Percentiles rank a stretch among this genome's conserved stretches.
Evolutionary conservation across 2,113 vertebrate species (phyloP).

Genomic region (Istiophorus platypterus): DNA sequence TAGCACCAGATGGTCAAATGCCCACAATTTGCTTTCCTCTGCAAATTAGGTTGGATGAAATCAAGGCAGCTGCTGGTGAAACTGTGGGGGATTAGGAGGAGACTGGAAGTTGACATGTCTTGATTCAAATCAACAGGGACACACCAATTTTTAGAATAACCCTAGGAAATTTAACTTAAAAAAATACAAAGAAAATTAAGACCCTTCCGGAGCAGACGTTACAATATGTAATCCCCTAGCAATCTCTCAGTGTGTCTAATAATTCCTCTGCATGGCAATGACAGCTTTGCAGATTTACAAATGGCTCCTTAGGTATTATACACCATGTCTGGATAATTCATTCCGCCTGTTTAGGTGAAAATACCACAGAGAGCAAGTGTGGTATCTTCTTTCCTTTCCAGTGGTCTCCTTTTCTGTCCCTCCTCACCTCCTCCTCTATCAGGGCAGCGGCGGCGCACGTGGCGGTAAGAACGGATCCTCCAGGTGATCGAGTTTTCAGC

Average conservation of each 20-base stretch:
- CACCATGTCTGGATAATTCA: conserved; percentile 70
- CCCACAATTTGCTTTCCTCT: conserved; percentile 76
- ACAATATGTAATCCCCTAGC: not conserved
- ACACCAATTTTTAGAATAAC: not conserved
- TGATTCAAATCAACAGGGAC: conserved; percentile 33
- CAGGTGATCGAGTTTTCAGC: conserved; percentile 81
- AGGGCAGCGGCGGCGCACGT: conserved; percentile 16
- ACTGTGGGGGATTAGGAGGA: conserved; percentile 45
- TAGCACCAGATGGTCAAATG: conserved; percentile 83
- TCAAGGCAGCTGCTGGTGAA: conserved; percentile 71
- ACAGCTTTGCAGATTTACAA: conserved; percentile 39
- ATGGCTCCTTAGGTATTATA: conserved; percentile 41
- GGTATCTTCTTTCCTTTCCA: conserved; percentile 63
- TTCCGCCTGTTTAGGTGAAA: conserved; percentile 72
- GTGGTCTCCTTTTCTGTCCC: conserved; percentile 48
- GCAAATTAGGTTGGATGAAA: conserved; percentile 78
- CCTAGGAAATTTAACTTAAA: not conserved
- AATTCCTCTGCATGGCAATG: conserved; percentile 24
- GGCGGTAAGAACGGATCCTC: conserved; percentile 67
- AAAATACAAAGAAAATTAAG: conserved; percentile 10
- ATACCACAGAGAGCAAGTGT: conserved; percentile 53
- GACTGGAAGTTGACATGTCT: conserved; percentile 43
- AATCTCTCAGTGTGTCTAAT: not conserved
- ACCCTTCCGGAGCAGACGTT: not conserved
- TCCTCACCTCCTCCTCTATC: not conserved